Conservation (phyloP, 2,113 vertebrate genomes). For the Equus przewalskii region DNA sequence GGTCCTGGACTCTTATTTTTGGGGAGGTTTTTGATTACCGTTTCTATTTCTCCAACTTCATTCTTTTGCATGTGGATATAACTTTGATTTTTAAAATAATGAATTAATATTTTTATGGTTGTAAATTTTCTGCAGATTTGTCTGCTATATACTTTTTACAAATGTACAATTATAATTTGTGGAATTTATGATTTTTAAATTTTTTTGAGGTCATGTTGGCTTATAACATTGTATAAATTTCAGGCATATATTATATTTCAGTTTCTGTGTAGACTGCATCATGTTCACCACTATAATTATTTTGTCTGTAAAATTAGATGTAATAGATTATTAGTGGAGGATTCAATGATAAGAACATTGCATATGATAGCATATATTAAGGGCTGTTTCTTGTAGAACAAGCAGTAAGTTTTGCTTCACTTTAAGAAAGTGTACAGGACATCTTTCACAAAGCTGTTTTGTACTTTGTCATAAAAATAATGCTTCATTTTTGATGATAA, state of each 20-base stretch:
- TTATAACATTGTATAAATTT: too few relatives aligned
- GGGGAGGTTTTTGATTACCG: too few relatives aligned
- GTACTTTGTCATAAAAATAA: neutral
- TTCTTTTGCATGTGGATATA: neutral
- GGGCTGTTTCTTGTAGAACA: neutral
- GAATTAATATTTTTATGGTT: neutral
- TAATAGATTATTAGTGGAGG: neutral
- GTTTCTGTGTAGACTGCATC: too few relatives aligned
- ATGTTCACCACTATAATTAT: neutral
- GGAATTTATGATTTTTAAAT: neutral
- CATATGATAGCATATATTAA: neutral
- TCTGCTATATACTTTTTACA: neutral
- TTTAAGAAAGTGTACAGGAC: neutral
- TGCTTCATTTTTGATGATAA: neutral
- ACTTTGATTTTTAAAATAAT: neutral
- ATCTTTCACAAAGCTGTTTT: neutral
- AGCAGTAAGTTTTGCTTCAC: neutral
- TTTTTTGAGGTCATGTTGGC: too few relatives aligned
- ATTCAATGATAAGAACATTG: neutral
- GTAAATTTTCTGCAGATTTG: neutral
- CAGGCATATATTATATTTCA: too few relatives aligned
- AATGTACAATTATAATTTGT: neutral
- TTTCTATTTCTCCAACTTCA: neutral
- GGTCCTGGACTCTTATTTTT: too few relatives aligned
- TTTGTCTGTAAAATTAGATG: conserved; percentile 24